phyloP scores from a whole-genome alignment of 1,140 invertebrate genomes.

The Aphidius ervi region DNA sequence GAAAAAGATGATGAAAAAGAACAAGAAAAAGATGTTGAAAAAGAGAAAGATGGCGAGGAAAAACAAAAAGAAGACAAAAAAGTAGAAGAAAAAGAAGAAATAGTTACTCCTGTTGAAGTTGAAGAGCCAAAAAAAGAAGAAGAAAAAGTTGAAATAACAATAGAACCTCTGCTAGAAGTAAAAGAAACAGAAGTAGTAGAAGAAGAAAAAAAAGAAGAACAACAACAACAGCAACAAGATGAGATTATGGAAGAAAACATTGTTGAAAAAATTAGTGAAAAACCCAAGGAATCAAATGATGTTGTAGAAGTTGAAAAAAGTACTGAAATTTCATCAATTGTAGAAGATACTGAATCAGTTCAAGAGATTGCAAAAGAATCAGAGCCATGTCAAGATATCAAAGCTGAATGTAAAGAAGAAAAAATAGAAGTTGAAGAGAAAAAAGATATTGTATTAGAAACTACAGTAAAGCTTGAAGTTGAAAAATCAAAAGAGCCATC shows the following conservation, averaged over 20 bases:
- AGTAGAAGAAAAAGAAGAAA: slow-evolving; percentile 1
- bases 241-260: not conserved
- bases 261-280: not conserved
- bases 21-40: slow-evolving; percentile 36
- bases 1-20: slow-evolving; percentile 29
- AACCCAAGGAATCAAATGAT: slow-evolving; percentile 12
- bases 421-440: slow-evolving; percentile 25
- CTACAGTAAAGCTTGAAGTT: slow-evolving; percentile 26
- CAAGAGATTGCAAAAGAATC: not conserved
- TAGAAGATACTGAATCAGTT: slow-evolving; percentile 7
- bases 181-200: slow-evolving; percentile 3
- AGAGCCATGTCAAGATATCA: slow-evolving; percentile 14
- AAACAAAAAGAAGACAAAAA: slow-evolving; percentile 2
- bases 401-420: slow-evolving; percentile 22
- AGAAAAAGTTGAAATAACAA: not conserved
- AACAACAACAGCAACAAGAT: not conserved
- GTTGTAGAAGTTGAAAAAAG: slow-evolving; percentile 1
- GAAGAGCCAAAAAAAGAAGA: slow-evolving; percentile 20
- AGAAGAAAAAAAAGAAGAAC: slow-evolving; percentile 24
- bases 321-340: not conserved
- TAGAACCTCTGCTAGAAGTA: slow-evolving; percentile 19
- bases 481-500: slow-evolving; percentile 23
- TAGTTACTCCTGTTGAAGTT: slow-evolving; percentile 16
- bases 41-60: not conserved
- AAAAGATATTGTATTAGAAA: slow-evolving; percentile 24